Conservation (phyloP, 2,797 vertebrate species). For the Synanceia verrucosa region DNA sequence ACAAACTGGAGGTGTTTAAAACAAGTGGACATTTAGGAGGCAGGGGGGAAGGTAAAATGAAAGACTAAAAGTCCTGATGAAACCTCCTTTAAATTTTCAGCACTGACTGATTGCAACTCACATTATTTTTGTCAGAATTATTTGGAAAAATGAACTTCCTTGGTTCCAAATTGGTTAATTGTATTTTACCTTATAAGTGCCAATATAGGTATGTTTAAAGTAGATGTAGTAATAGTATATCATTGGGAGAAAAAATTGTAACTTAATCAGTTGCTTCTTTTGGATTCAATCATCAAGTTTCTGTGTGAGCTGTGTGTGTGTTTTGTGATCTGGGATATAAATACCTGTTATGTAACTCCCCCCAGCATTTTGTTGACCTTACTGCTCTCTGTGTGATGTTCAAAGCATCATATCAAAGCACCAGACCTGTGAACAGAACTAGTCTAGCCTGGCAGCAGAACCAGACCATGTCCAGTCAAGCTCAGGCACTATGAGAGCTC, state of each 20-base stretch:
- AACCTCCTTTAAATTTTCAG: not conserved
- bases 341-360: slow-evolving; percentile 11
- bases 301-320: not conserved
- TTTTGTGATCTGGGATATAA: slow-evolving; percentile 19
- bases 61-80: not conserved
- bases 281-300: not conserved
- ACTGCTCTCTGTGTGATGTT: slow-evolving; percentile 26
- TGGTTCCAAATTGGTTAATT: not conserved
- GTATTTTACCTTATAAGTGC: too few relatives aligned
- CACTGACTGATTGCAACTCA: not conserved
- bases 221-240: not conserved
- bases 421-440: slow-evolving; percentile 10
- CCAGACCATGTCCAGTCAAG: slow-evolving; percentile 25
- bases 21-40: not conserved
- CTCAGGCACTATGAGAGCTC: slow-evolving; percentile 14
- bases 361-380: slow-evolving; percentile 44
- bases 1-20: not conserved
- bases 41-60: not conserved
- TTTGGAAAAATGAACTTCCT: not conserved
- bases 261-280: not conserved
- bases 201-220: not conserved
- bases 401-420: slow-evolving; percentile 38
- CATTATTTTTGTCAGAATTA: not conserved
- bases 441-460: not conserved
- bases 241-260: not conserved